phyloP scores from a whole-genome alignment of 2,113 vertebrate species.

The Fulmarus glacialis region DNA sequence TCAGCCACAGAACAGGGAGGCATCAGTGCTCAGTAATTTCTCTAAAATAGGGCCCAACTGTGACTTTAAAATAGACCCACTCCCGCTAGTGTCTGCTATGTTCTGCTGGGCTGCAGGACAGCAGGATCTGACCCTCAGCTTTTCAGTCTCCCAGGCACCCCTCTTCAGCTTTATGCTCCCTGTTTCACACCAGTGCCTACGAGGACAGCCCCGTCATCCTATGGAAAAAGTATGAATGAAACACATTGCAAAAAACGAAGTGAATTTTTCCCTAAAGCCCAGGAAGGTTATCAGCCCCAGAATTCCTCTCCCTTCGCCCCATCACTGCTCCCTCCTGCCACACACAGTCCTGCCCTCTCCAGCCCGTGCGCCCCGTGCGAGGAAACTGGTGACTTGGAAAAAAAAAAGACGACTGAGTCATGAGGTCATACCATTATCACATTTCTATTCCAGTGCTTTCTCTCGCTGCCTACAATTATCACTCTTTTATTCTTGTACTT shows the following conservation, averaged over 20 bases:
- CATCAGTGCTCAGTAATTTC: not conserved
- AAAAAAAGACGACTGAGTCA: not conserved
- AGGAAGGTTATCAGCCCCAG: not conserved
- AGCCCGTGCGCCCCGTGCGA: not conserved
- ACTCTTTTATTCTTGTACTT: constrained; percentile 65
- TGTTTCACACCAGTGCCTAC: not conserved
- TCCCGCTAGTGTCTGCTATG: not conserved
- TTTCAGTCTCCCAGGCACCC: not conserved
- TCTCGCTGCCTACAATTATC: constrained; percentile 59
- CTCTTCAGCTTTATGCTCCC: not conserved
- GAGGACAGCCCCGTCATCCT: not conserved
- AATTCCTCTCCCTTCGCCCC: not conserved
- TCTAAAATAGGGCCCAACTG: rapidly evolving
- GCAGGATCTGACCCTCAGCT: not conserved
- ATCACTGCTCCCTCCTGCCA: not conserved
- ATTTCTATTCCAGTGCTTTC: constrained; percentile 66
- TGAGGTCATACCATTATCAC: constrained; percentile 66
- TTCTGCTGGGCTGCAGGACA: not conserved
- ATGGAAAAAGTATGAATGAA: not conserved
- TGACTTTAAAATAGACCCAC: not conserved
- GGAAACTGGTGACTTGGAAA: not conserved
- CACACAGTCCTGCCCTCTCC: not conserved
- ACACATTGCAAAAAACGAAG: not conserved
- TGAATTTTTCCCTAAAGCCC: not conserved
- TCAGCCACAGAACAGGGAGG: not conserved